Evolutionary conservation across 1,140 invertebrate species (phyloP).

Genomic region (Argopecten irradians): DNA sequence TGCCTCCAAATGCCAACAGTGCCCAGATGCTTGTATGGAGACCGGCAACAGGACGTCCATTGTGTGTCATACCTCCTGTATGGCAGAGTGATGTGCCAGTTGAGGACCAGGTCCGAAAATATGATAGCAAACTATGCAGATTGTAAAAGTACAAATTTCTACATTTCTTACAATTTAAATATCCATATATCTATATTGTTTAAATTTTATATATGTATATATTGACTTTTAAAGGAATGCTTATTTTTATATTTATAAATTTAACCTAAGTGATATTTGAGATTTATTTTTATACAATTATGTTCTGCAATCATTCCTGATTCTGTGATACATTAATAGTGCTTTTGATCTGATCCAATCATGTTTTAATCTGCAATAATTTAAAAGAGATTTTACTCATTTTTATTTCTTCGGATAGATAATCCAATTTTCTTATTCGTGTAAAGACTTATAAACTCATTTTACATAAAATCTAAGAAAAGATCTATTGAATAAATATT

Average conservation of each 20-base stretch:
- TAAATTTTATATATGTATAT: neutral
- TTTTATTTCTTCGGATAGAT: too few species aligned
- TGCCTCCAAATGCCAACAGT: slow-evolving; percentile 76
- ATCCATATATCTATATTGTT: neutral
- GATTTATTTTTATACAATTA: neutral
- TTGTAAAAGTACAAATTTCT: slow-evolving; percentile 50
- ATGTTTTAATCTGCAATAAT: neutral
- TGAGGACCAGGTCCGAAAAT: slow-evolving; percentile 59
- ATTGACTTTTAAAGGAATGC: neutral
- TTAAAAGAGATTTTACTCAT: neutral
- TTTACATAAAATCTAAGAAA: neutral
- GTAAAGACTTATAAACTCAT: too few species aligned
- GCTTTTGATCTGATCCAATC: neutral
- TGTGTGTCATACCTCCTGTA: slow-evolving; percentile 70
- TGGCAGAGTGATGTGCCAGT: slow-evolving; percentile 68
- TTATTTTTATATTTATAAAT: neutral
- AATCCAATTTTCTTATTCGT: too few species aligned
- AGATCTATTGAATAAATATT: neutral
- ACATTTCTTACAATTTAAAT: neutral
- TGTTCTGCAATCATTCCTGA: neutral
- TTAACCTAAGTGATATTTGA: too few species aligned
- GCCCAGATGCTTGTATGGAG: slow-evolving; percentile 76
- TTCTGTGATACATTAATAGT: neutral
- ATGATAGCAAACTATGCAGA: slow-evolving; percentile 63
- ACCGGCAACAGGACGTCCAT: slow-evolving; percentile 64